Evolutionary conservation across 2,888 invertebrate genomes (phyloP), one percentile per base, ranked within the genome.

Genomic region (Pristionchus exspectatus): DNA sequence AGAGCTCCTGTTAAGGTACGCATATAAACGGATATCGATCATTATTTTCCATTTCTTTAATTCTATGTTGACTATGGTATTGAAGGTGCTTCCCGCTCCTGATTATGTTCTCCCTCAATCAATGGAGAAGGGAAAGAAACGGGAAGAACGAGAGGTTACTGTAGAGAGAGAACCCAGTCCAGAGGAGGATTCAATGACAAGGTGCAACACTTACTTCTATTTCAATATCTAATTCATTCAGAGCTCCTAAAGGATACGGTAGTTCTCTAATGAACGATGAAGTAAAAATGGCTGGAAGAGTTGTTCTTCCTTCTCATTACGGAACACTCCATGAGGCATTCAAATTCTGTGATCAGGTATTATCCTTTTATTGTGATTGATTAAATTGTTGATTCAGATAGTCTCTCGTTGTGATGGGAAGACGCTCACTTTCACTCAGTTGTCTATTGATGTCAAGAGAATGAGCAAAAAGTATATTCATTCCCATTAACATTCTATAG

Each of bases 201-300:
- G 87, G 87, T 87, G 44, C 30, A 21, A 33, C 59, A 59, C 63
- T n/a, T 59, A 59, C 59, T 18, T 59, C 2, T 21, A 59, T 59
- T 18, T 24, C 59, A 9, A 59, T 56, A 4, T 59, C 24, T 9
- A 59, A 87, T 44, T 69, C 5, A 27, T 69, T 21, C 24, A 87
- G 87, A 50, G 87, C 87, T n/a, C 87, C 87, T 4, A 87, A 87
- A 24, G 69, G 87, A 21, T 87, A 87, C 69, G 87, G 87, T 44
- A 38, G 38, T n/a, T 44, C 44, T 12, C 50, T 87, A n/a, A 44
- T 87, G 69, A 50, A 3, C 10, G 66, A 38, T 7, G 87, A 69
- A 44, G 87, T 87, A 12, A 38, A 44, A 66, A 33, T 33, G 33
- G 24, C 87, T 12, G 44, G 66, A n/a, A 38, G 44, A n/a, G 50